Conservation (phyloP, 2,888 invertebrate species). For the Heteromyza rotundicornis region DNA sequence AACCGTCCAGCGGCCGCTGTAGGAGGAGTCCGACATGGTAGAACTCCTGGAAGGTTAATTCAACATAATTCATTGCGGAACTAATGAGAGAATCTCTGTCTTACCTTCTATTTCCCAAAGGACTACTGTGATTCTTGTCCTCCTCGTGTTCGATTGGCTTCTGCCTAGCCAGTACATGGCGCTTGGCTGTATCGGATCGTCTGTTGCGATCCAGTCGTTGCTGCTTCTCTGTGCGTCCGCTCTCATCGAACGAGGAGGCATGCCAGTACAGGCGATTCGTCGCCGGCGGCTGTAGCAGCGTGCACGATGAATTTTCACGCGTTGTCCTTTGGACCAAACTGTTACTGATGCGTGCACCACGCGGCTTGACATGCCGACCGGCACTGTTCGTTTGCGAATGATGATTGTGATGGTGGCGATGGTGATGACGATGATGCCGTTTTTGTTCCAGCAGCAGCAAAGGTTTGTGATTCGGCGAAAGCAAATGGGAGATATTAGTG, state of each 20-base stretch:
- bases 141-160: constrained; percentile 77
- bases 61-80: not conserved
- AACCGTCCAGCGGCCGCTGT: constrained; percentile 57
- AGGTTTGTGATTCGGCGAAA: constrained; percentile 54
- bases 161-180: constrained; percentile 78
- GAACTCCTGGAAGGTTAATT: constrained; percentile 48
- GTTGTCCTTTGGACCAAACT: constrained; percentile 58
- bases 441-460: constrained; percentile 48
- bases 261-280: constrained; percentile 68
- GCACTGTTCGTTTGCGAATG: constrained; percentile 34
- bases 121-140: constrained; percentile 42
- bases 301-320: constrained; percentile 56
- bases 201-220: constrained; percentile 67
- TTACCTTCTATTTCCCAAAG: constrained; percentile 54
- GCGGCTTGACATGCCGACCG: constrained; percentile 49
- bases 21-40: constrained; percentile 60
- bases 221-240: constrained; percentile 50
- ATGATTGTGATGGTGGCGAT: constrained; percentile 33
- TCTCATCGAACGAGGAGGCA: constrained; percentile 83
- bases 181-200: constrained; percentile 69
- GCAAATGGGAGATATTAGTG: constrained; percentile 51
- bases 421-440: constrained; percentile 42
- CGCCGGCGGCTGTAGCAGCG: constrained; percentile 69
- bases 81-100: not conserved
- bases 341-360: constrained; percentile 52